These are phyloP conservation scores for Idaea aversata DNA, from an alignment of 2,888 invertebrate genomes.

Conservation along the genomic window DNA sequence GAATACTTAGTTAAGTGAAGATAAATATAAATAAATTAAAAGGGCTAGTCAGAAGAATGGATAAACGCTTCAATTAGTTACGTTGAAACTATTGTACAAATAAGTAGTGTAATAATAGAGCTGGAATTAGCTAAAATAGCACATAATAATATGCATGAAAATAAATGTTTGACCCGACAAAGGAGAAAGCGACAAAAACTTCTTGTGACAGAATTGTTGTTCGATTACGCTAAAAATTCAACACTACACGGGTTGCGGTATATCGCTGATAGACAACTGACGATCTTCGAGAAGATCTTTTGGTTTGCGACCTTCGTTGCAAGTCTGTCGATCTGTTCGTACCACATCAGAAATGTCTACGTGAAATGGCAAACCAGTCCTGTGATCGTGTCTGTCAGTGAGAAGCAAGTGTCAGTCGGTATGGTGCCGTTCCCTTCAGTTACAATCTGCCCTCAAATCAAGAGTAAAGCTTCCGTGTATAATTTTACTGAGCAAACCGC, in stretches of 20 bases:
- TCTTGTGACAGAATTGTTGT: background rate
- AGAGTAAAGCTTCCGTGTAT: conserved; percentile 19
- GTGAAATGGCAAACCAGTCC: conserved; percentile 37
- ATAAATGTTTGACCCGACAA: background rate
- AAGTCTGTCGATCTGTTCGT: conserved; percentile 1
- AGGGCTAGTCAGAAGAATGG: conserved; percentile 40
- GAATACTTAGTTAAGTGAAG: too few relatives aligned
- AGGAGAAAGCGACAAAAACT: background rate
- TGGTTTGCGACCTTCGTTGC: conserved; percentile 1
- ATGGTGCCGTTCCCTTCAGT: conserved; percentile 40
- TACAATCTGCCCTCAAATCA: conserved; percentile 37
- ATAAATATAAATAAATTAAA: background rate
- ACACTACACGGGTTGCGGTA: background rate
- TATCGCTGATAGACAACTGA: background rate
- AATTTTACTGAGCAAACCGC: too few relatives aligned
- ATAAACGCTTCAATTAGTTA: conserved; percentile 47
- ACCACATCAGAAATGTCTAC: conserved; percentile 32
- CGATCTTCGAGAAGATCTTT: background rate
- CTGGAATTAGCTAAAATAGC: conserved; percentile 2
- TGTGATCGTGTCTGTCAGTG: conserved; percentile 38
- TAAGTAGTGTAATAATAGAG: background rate
- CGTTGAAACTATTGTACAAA: background rate
- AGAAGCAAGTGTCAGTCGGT: conserved; percentile 30
- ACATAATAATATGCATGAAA: background rate
- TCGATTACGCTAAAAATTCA: background rate